Base-by-base conservation (phyloP, 2,888 invertebrate genomes). In the Atethmia centrago region DNA sequence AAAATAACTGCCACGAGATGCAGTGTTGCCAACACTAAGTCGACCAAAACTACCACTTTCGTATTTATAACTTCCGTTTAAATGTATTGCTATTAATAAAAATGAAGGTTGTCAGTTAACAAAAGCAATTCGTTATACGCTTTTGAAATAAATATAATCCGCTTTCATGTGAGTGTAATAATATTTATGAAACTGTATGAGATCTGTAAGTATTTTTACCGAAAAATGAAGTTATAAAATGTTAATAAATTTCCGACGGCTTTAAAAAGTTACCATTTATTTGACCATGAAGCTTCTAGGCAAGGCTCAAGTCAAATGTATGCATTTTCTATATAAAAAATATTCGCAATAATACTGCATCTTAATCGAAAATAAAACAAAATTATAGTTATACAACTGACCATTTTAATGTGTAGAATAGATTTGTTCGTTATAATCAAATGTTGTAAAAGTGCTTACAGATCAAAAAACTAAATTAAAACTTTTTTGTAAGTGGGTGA, bases 141-240 rank as follows among this genome's bases (percentile, higher is more conserved):
- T 94, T 94, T 88, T 88, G 86, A 90, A 90, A 90, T 90, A 90
- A 83, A 88, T 93, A 86, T 95, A 95, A 92, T 92, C 94, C 81
- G 95, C 95, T 95, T 95, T 92, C 88, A 92, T 91, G 94, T 95
- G 93, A 90, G 89, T 94, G 93, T 95, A 91, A 89, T 90, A 86
- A 87, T 90, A 89, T 88, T 88, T 87, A 89, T 88, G 76, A 80
- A 87, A 88, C 78, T 88, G 67, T 86, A 79, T 80, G 45, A 67
- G 90, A 88, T 94, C 91, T 94, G 94, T 92, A 88, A 92, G 92
- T 91, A 91, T 88, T 93, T 92, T 90, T 86, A 74, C 70, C 67
- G 61, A 64, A 58, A 73, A 63, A 36, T 59, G 63, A 75, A 63
- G 28, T 66, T 63, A 61, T 70, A 25, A 56, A 69, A 74, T 77